A percentile compares a stretch with the other conserved stretches of the same genome.
Evolutionary conservation across 1,140 invertebrate genomes (phyloP).

Genomic region (Lineus longissimus): DNA sequence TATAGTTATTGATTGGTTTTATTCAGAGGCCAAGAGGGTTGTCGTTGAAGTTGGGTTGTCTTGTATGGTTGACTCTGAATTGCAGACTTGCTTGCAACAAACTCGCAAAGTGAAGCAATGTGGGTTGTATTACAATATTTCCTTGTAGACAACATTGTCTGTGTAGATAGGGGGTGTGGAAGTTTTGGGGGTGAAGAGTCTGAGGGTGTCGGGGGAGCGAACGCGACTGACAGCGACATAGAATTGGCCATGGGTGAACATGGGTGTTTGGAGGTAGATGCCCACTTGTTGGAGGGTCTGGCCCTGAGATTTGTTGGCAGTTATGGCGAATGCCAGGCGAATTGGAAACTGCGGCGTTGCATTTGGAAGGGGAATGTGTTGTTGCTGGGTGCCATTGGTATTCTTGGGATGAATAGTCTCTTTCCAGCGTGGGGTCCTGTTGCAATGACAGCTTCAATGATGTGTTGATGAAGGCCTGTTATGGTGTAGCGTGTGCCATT

Average conservation of each 20-base stretch:
- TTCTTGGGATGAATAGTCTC: slow-evolving; percentile 25
- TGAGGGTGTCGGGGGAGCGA: not conserved
- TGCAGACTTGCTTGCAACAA: no score
- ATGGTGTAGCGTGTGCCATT: slow-evolving; percentile 50
- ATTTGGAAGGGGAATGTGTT: slow-evolving; percentile 42
- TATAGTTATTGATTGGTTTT: no score
- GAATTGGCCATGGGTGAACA: slow-evolving; percentile 37
- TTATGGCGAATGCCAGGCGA: slow-evolving; percentile 55
- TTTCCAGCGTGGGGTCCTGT: slow-evolving; percentile 16
- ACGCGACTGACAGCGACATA: slow-evolving; percentile 36
- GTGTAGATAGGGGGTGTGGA: not conserved
- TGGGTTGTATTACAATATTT: slow-evolving; percentile 4
- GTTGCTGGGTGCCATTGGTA: slow-evolving; percentile 24
- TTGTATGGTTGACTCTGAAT: no score
- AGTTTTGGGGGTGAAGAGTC: not conserved
- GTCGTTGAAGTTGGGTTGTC: no score
- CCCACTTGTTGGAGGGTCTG: slow-evolving; percentile 45
- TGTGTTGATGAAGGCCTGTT: slow-evolving; percentile 20
- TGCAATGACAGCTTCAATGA: slow-evolving; percentile 25
- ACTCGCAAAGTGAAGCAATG: no score
- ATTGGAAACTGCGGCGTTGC: slow-evolving; percentile 58
- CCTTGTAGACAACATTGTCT: slow-evolving; percentile 6
- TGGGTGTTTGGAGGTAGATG: slow-evolving; percentile 20
- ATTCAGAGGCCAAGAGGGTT: no score
- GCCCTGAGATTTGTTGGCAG: slow-evolving; percentile 61